Conservation (phyloP, 2,113 vertebrate species). For the Oryzias celebensis region DNA sequence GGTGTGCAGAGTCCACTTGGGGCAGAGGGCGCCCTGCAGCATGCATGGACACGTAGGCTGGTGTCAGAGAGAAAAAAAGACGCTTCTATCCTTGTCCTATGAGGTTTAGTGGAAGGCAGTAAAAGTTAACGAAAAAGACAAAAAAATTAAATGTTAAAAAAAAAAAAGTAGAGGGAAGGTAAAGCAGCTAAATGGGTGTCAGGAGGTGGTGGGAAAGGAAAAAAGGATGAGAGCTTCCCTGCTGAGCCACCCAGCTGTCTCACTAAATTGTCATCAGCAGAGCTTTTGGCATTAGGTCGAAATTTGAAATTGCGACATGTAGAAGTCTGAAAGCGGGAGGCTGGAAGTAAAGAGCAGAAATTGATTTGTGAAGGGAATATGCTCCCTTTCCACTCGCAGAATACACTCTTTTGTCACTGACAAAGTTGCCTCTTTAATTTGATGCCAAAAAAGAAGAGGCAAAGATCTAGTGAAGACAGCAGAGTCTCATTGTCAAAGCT, state of each 20-base stretch:
- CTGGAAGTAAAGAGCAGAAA: conserved; percentile 20
- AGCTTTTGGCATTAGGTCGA: conserved; percentile 22
- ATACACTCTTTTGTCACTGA: conserved; percentile 31
- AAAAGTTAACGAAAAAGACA: conserved; percentile 11
- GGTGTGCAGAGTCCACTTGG: conserved; percentile 41
- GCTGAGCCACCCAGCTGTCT: not conserved
- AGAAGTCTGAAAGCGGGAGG: not conserved
- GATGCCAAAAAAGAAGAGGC: conserved; percentile 10
- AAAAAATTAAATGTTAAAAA: conserved; percentile 2
- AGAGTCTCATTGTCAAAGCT: conserved; percentile 27
- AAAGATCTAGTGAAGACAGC: conserved; percentile 21
- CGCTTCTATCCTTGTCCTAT: conserved; percentile 3
- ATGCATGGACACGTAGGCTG: conserved; percentile 25
- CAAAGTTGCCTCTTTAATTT: conserved; percentile 34
- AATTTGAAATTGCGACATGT: conserved; percentile 15
- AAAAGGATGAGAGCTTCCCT: not conserved
- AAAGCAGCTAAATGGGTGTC: conserved; percentile 24
- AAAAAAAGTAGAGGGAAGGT: conserved; percentile 17
- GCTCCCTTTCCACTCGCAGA: not conserved
- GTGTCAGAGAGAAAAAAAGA: conserved; percentile 15
- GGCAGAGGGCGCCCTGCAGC: conserved; percentile 15
- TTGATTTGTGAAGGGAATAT: conserved; percentile 16
- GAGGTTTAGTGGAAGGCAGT: conserved; percentile 16
- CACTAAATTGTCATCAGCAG: conserved; percentile 13
- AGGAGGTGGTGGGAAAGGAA: conserved; percentile 16